phyloP scores from a whole-genome alignment of 2,797 vertebrate species.

The Gallirallus australis region DNA sequence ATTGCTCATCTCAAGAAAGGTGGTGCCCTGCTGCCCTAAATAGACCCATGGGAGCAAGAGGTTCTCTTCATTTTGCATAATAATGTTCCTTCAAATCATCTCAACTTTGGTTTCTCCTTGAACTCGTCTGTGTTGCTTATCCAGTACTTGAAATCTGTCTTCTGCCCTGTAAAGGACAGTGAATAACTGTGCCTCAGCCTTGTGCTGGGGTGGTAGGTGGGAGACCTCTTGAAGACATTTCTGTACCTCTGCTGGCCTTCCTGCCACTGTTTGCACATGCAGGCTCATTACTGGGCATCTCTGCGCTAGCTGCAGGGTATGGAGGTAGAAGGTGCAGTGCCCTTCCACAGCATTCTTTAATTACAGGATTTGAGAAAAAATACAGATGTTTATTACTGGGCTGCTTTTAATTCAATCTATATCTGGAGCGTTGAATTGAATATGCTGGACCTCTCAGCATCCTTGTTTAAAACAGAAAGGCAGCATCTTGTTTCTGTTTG shows the following conservation, averaged over 20 bases:
- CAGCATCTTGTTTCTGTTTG: background rate
- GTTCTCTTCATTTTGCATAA: background rate
- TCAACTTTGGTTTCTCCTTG: background rate
- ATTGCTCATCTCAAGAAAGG: background rate
- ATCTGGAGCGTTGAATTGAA: background rate
- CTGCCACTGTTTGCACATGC: background rate
- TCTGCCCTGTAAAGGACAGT: background rate
- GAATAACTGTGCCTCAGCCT: background rate
- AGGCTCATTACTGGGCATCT: background rate
- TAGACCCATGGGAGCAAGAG: background rate
- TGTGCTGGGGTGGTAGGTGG: rapidly evolving
- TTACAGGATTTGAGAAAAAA: background rate
- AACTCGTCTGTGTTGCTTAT: background rate
- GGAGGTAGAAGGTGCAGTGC: background rate
- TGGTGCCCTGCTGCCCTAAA: background rate
- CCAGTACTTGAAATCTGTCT: background rate
- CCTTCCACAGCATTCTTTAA: background rate
- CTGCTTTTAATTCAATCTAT: background rate
- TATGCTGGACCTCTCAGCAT: background rate
- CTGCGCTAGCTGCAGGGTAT: background rate
- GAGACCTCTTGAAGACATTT: background rate
- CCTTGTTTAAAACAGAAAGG: background rate
- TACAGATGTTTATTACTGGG: background rate
- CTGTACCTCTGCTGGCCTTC: background rate
- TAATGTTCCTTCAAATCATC: background rate